Conservation (phyloP, 2,888 invertebrate genomes). For the Adelognathus sp. region DNA sequence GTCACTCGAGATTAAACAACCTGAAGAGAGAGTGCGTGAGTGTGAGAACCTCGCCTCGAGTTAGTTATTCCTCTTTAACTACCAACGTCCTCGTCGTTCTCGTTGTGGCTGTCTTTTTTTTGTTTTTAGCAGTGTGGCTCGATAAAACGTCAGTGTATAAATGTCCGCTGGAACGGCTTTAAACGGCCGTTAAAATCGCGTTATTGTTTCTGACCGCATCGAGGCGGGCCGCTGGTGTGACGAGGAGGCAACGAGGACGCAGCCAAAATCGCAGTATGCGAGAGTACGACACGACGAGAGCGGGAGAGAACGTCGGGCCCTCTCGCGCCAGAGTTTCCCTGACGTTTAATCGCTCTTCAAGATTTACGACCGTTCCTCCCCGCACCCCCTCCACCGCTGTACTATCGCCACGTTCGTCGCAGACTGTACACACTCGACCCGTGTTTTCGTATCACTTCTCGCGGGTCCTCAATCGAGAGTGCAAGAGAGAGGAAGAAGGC, state of each 20-base stretch:
- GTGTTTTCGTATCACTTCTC: constrained; percentile 40
- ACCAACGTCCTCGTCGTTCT: constrained; percentile 30
- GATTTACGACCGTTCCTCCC: constrained; percentile 75
- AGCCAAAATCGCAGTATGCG: constrained; percentile 49
- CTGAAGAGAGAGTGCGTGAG: not conserved
- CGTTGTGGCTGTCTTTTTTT: constrained; percentile 8
- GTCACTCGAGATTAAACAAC: constrained; percentile 32
- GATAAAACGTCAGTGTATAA: constrained; percentile 73
- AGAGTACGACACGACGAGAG: constrained; percentile 36
- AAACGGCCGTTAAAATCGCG: constrained; percentile 76
- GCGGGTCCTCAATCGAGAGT: constrained; percentile 7
- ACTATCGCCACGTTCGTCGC: constrained; percentile 52
- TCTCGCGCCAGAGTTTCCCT: constrained; percentile 57
- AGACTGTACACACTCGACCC: not conserved
- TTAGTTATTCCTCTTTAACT: constrained; percentile 48
- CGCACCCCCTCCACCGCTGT: constrained; percentile 25
- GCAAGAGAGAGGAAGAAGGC: not conserved
- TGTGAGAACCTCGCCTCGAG: constrained; percentile 16
- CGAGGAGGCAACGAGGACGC: constrained; percentile 31
- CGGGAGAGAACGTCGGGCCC: constrained; percentile 33
- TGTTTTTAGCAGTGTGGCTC: constrained; percentile 25
- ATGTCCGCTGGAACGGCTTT: constrained; percentile 69
- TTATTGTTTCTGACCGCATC: constrained; percentile 75
- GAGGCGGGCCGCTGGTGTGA: constrained; percentile 26
- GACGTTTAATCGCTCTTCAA: constrained; percentile 78